Evolutionary conservation across 2,797 vertebrate species (phyloP), one percentile per base, ranked within the genome.

Genomic region (Parotocinclus haroldoi): DNA sequence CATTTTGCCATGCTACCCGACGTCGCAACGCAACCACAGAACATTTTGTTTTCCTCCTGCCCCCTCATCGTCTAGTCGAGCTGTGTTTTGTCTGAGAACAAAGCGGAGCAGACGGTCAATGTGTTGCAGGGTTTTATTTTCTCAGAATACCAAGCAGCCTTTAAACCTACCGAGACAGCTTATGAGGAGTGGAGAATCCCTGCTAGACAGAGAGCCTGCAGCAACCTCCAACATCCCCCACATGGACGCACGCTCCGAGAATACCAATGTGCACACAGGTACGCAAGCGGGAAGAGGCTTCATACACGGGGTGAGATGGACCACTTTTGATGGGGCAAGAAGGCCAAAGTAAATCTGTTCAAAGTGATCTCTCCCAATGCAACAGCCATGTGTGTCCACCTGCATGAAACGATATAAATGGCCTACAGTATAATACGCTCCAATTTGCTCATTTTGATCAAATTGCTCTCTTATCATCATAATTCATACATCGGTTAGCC

Each of bases 51-150:
- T 51, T 13, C 13, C 45, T 53, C 58, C 48, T 48, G 42, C 40
- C 7, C 12, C 40, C 44, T 63, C 53, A 70, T 63, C 53, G 12
- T 54, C 40, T 42, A 48, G 61, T 60, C 36, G 36, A 57, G 27
- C 50, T 18, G 51, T n/a, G 46, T 61, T 46, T 61, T 38, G 45
- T 51, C 59, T 54, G 45, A 57, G 66, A 55, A 69, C 57, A 66
- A 38, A 65, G 57, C 3, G 0, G 44, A 70, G 54, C 52, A 69
- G 62, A 66, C 66, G 38, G 66, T 66, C 70, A 61, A 58, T 64
- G 57, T 53, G 50, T 19, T 8, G 53, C 50, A 53, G 49, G 68
- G 63, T 73, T 49, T 36, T 45, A 37, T n/a, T 46, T 36, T 45
- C 19, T n/a, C 44, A 59, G 69, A 76, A 76, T 58, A 68, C 16